A percentile compares a stretch with the other conserved stretches of the same genome.
Evolutionary conservation across 2,888 invertebrate genomes (phyloP).

Genomic region (Noctuana brunneofusca): DNA sequence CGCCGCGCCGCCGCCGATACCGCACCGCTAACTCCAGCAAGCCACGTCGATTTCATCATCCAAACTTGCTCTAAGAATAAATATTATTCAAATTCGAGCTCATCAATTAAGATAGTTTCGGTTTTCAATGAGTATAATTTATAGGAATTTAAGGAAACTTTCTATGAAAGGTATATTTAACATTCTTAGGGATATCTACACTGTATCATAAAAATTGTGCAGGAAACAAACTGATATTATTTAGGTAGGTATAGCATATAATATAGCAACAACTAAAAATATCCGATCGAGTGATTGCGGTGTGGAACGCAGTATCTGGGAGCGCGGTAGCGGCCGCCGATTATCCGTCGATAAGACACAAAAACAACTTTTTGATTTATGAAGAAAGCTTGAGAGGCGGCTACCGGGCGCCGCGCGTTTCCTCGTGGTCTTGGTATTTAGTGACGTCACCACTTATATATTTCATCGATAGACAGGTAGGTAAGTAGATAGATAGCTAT

Average conservation of each 20-base stretch:
- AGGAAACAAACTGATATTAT: not conserved
- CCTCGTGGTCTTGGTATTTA: conserved; percentile 37
- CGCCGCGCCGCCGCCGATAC: conserved; percentile 49
- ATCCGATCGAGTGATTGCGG: not conserved
- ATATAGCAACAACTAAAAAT: no score
- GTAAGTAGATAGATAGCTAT: no score
- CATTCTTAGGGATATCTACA: no score
- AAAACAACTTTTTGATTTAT: conserved; percentile 82
- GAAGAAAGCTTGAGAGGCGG: conserved; percentile 74
- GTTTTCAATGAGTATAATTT: conserved; percentile 29
- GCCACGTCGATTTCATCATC: conserved; percentile 41
- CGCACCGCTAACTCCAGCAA: conserved; percentile 35
- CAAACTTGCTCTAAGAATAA: conserved; percentile 36
- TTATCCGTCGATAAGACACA: conserved; percentile 78
- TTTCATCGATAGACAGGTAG: conserved; percentile 15
- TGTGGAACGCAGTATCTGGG: conserved; percentile 39
- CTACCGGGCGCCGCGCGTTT: conserved; percentile 72
- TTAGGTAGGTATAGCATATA: no score
- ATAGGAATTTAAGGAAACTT: no score
- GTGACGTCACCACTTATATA: conserved; percentile 21
- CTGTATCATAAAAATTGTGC: no score
- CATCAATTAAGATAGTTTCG: no score
- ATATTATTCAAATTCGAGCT: conserved; percentile 16
- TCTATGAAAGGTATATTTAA: no score
- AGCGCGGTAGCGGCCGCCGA: conserved; percentile 74